Evolutionary conservation across 2,888 invertebrate species (phyloP).

Genomic region (Idaea biselata): DNA sequence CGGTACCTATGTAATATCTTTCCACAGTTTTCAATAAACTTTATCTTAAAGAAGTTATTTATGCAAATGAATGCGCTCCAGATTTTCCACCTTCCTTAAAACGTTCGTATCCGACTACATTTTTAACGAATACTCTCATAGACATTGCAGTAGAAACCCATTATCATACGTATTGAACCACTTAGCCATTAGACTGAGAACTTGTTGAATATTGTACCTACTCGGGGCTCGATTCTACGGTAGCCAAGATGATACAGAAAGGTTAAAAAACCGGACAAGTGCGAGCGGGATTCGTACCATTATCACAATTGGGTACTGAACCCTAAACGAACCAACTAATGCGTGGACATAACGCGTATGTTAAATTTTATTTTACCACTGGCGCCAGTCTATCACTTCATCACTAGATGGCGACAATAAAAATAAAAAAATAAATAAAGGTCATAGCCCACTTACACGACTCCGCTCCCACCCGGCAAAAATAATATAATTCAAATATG

Average conservation of each 20-base stretch:
- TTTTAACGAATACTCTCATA: not conserved
- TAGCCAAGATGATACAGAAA: not conserved
- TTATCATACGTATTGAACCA: conserved; percentile 2
- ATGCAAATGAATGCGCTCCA: not conserved
- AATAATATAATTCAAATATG: too few species aligned
- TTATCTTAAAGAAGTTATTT: not conserved
- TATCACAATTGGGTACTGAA: too few species aligned
- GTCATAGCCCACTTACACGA: too few species aligned
- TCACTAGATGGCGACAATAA: too few species aligned
- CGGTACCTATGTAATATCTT: not conserved
- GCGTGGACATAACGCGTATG: too few species aligned
- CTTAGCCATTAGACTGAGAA: conserved; percentile 4
- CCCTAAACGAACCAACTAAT: too few species aligned
- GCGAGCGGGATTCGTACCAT: too few species aligned
- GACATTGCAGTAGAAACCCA: not conserved
- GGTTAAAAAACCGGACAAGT: not conserved
- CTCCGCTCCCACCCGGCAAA: too few species aligned
- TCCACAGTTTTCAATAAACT: not conserved
- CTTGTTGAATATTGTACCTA: conserved; percentile 4
- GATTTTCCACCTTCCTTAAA: not conserved
- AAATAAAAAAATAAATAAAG: too few species aligned
- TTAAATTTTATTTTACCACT: too few species aligned
- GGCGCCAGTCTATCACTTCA: too few species aligned
- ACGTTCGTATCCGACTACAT: not conserved
- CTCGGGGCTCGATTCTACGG: not conserved